Conservation (phyloP, 2,113 vertebrate genomes). For the Albula glossodonta region DNA sequence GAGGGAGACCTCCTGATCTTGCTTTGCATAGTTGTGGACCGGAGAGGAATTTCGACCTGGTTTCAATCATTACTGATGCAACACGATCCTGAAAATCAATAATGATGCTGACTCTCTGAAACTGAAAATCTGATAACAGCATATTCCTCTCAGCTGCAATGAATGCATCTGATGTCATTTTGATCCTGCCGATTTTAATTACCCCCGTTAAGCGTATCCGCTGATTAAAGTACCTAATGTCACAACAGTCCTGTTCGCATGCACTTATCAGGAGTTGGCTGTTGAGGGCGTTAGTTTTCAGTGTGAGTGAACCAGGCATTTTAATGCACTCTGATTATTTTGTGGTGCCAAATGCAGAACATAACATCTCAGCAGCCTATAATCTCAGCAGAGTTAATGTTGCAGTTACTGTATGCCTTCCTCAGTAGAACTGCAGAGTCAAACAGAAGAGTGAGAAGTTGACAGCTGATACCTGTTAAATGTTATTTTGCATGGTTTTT, state of each 20-base stretch:
- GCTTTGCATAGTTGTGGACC: not conserved
- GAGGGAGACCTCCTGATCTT: not conserved
- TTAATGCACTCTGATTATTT: not conserved
- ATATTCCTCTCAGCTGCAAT: not conserved
- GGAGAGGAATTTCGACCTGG: not conserved
- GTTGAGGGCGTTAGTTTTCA: not conserved
- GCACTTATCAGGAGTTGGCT: not conserved
- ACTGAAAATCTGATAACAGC: not conserved
- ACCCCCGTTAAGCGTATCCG: not conserved
- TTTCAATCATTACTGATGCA: too few relatives aligned
- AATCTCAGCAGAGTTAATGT: not conserved
- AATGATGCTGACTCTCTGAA: too few relatives aligned
- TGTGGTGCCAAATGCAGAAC: not conserved
- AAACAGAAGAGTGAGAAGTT: not conserved
- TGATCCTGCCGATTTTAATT: not conserved
- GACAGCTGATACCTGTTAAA: not conserved
- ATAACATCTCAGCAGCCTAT: not conserved
- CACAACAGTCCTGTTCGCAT: not conserved
- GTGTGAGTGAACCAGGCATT: not conserved
- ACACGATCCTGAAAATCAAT: too few relatives aligned
- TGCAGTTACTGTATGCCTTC: not conserved
- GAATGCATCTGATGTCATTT: not conserved
- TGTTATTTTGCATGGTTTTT: not conserved
- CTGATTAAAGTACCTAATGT: not conserved
- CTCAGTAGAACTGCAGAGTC: not conserved